These are phyloP conservation scores for Ramphastos sulfuratus DNA, from an alignment of 2,113 vertebrate species.

Conservation along the genomic window DNA sequence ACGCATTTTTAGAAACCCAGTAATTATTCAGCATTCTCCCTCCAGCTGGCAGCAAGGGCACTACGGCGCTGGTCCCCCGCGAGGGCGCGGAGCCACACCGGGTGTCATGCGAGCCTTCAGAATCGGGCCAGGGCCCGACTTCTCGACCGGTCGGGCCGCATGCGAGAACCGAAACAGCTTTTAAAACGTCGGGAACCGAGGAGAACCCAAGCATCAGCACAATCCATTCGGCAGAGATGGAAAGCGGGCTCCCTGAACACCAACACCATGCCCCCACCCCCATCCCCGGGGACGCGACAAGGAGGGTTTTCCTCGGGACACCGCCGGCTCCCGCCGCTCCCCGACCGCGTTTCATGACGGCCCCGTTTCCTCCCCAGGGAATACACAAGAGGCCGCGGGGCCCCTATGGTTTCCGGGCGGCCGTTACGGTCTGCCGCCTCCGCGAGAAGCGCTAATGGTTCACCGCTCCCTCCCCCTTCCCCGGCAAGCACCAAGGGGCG, in stretches of 20 bases:
- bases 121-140: not conserved
- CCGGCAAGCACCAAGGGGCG: not conserved
- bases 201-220: not conserved
- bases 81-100: not conserved
- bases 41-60: rapidly evolving
- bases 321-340: not conserved
- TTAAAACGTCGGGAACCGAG: not conserved
- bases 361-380: not conserved
- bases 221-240: not conserved
- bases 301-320: not conserved
- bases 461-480: no score
- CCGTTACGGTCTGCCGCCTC: not conserved
- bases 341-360: no score
- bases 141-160: not conserved
- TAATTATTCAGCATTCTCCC: not conserved
- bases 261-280: no score
- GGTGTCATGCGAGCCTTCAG: not conserved
- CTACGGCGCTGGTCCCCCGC: not conserved
- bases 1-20: not conserved
- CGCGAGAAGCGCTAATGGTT: not conserved
- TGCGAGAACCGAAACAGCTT: not conserved
- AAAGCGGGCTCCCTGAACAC: no score
- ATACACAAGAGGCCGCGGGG: not conserved
- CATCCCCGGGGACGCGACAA: no score
- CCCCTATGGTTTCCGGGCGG: not conserved